Base-by-base conservation (phyloP, 2,113 vertebrate species). In the Trematocara macrostoma region DNA sequence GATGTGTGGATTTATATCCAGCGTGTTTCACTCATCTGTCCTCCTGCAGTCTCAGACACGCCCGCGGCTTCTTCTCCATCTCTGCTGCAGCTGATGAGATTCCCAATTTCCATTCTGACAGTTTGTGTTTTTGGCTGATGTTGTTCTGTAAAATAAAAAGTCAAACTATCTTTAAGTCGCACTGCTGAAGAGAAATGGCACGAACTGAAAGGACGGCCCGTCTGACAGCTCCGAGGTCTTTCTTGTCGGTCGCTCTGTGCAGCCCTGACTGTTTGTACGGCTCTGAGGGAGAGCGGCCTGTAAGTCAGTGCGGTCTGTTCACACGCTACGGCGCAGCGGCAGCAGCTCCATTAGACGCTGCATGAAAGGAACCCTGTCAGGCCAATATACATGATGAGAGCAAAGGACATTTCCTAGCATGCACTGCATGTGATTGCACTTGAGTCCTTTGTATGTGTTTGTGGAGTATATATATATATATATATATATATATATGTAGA, bases 261-360 rank as follows among this genome's bases (percentile, higher is more conserved):
- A 85, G 45, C 38, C 34, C 29, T 84, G 85, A 85, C 47, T 78
- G 31, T 31, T 11, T 78, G 29, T 35, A 34, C 11, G 69, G 55
- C 86, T 84, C n/a, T 40, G 9, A 81, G 49, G 81, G 83, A 92
- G 84, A 18, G 49, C 74, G 74, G 42, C 56, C 56, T 76, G 9
- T 69, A 57, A 47, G 81, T 71, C 20, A n/a, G 79, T 78, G 76
- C 61, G 56, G n/a, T 83, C 34, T 87, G 83, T 26, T 49, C 52
- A 8, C 10, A 76, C 15, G 26, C 14, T 7, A n/a, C 31, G 34
- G 42, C 69, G 80, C 64, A 26, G 82, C 6, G 4, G 59, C 78
- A 2, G 82, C 78, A 26, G 67, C 71, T 78, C 45, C 86, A 79
- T 86, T 84, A 83, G 57, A 64, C 81, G 42, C 49, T 47, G 74